Evolutionary conservation across 2,888 invertebrate species (phyloP).

Genomic region (Eudemis profundana): DNA sequence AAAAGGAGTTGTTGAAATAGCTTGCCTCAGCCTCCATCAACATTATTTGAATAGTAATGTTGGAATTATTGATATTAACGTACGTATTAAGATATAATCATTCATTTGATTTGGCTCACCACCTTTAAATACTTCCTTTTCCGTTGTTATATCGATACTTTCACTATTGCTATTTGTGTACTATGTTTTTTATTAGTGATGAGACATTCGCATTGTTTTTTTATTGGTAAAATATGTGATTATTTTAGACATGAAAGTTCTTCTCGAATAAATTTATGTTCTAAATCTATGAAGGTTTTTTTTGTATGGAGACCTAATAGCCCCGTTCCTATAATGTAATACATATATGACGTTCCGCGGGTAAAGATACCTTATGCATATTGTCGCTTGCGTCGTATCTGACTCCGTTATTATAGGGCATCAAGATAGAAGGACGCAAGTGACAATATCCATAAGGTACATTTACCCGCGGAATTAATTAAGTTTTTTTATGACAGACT

Average conservation of each 20-base stretch:
- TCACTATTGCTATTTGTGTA: constrained; percentile 46
- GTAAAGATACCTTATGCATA: too few species aligned
- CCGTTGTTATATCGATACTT: constrained; percentile 47
- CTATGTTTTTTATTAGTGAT: constrained; percentile 53
- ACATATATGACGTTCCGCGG: too few species aligned
- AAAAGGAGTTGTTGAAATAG: neutral
- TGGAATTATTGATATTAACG: constrained; percentile 16
- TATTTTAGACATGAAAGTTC: constrained; percentile 72
- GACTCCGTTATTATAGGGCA: too few species aligned
- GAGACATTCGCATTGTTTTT: constrained; percentile 68
- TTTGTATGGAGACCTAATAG: neutral
- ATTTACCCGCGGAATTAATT: too few species aligned
- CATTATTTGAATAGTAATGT: constrained; percentile 20
- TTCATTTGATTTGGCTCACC: constrained; percentile 45
- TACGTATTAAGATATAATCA: constrained; percentile 12
- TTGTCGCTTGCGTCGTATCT: too few species aligned
- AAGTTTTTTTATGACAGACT: too few species aligned
- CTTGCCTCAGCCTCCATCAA: constrained; percentile 11
- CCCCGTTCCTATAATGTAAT: too few species aligned
- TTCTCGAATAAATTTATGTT: constrained; percentile 81
- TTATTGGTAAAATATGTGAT: constrained; percentile 76
- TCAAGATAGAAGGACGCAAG: too few species aligned
- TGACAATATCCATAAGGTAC: too few species aligned
- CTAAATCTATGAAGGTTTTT: constrained; percentile 53
- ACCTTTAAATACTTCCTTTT: constrained; percentile 50